Evolutionary conservation across 2,888 invertebrate species (phyloP), one percentile per base, ranked within the genome.

Genomic region (Dynastes hyllus): DNA sequence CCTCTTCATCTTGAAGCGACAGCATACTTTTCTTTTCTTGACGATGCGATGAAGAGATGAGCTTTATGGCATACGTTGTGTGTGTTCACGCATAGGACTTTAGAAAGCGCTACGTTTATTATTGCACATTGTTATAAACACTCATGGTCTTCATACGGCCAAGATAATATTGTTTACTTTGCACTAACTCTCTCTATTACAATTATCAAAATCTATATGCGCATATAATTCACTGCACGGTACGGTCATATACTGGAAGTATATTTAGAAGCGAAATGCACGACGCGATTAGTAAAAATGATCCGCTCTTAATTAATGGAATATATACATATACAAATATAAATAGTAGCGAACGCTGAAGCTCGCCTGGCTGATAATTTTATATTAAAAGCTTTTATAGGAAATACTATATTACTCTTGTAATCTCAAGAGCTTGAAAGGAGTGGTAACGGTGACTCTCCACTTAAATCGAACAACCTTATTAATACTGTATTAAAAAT

Each of bases 1-100:
- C 66, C 65, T 82, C 79, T 71, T 82, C 78, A 37, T 82, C 81
- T 9, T 81, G 32, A 16, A 82, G 69, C 53, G 80, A 63, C 37
- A 82, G 66, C 82, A 81, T 82, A 53, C 22, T 66, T 69, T 45
- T 50, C 32, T 37, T 40, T 45, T 45, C 40, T 67, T 16, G 11
- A 45, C 16, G 66, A 22, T 67, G 40, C 16, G 66, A 22, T 67
- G 40, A 16, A 45, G 45, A 45, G 45, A 45, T 45, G 32, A 37
- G 32, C 32, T 37, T 37, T 37, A 16, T 45, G 45, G n/a, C 22
- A 45, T 45, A 45, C 22, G 32, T 6, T 67, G 66, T 45, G 66
- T 22, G 16, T 32, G 45, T 6, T 27, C 51, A 32, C 55, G 61
- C 55, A 40, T 61, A 1, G 32, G 58, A 40, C 22, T 61, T 45